These are phyloP conservation scores for Prosapia bicincta DNA, from an alignment of 2,888 invertebrate genomes.

Conservation along the genomic window DNA sequence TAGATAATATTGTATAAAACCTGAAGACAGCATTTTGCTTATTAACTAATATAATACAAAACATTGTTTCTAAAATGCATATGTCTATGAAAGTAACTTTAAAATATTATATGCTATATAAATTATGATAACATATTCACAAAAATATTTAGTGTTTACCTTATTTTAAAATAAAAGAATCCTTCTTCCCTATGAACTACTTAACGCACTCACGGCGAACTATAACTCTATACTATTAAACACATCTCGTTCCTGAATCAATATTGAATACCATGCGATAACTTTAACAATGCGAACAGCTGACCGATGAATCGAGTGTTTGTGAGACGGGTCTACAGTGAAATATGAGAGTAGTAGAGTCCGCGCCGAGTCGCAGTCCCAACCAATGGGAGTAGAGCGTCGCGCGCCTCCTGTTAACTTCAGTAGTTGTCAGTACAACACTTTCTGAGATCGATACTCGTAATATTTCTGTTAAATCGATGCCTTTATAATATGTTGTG, in stretches of 20 bases:
- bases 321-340: neutral
- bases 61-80: too few species aligned
- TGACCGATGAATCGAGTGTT: neutral
- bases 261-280: neutral
- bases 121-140: too few species aligned
- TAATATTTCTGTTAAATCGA: neutral
- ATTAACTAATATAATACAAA: too few species aligned
- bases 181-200: neutral
- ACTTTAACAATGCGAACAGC: neutral
- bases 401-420: neutral
- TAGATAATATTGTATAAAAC: too few species aligned
- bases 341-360: neutral
- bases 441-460: neutral
- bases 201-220: neutral
- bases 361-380: neutral
- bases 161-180: neutral
- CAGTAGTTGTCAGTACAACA: neutral
- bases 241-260: neutral
- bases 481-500: neutral
- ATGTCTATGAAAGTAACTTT: too few species aligned
- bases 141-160: too few species aligned
- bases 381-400: neutral
- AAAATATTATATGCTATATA: too few species aligned
- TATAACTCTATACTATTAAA: neutral
- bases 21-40: too few species aligned